Percentiles rank a stretch among this genome's conserved stretches.
These are phyloP conservation scores for Drosophila setifemur DNA, from an alignment of 1,140 invertebrate species.

Conservation along the genomic window DNA sequence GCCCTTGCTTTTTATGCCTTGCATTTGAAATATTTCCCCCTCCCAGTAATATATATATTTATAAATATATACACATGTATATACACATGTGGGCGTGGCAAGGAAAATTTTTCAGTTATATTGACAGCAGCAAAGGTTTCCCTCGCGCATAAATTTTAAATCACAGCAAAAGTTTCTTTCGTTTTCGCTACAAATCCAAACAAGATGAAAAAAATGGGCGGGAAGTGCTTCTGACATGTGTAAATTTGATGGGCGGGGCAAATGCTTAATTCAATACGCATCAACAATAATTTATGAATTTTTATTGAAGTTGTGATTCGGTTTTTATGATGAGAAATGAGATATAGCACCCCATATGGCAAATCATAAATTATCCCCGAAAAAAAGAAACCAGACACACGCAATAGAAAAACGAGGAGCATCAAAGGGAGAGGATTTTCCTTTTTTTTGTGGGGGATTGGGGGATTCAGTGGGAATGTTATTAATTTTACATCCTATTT, in stretches of 20 bases:
- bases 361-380: conserved; percentile 28
- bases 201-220: too few species aligned
- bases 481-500: background rate
- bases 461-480: background rate
- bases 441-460: background rate
- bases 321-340: conserved; percentile 1
- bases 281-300: conserved; percentile 45
- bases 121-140: conserved; percentile 29
- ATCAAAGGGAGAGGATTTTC: background rate
- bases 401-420: background rate
- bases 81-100: conserved; percentile 14
- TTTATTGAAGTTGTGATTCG: conserved; percentile 24
- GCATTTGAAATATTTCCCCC: conserved; percentile 18
- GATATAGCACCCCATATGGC: background rate
- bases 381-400: background rate
- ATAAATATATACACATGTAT: background rate
- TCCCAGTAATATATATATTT: background rate
- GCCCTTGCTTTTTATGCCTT: conserved; percentile 11
- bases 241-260: conserved; percentile 20
- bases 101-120: conserved; percentile 36
- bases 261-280: conserved; percentile 43
- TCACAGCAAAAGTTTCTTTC: background rate
- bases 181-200: background rate
- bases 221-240: conserved; percentile 17
- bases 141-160: too few species aligned